A percentile compares a stretch with the other conserved stretches of the same genome.
These are phyloP conservation scores for Bradypodion pumilum DNA, from an alignment of 2,797 vertebrate genomes.

Conservation along the genomic window DNA sequence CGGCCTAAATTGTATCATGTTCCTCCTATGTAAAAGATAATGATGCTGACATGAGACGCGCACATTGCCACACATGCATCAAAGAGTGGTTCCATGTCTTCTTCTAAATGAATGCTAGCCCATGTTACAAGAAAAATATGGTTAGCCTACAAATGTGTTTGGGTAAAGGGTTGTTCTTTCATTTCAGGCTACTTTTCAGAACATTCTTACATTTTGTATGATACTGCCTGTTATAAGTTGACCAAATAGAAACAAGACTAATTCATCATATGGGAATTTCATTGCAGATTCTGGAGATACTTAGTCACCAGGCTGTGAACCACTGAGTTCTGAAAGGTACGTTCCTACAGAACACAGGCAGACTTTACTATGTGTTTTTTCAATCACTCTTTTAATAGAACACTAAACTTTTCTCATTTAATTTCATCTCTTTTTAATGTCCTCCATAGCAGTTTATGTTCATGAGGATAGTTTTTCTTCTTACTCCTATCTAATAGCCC, in stretches of 20 bases:
- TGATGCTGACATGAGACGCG: background rate
- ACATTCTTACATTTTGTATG: slow-evolving; percentile 42
- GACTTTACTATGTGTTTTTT: slow-evolving; percentile 27
- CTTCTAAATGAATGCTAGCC: slow-evolving; percentile 60
- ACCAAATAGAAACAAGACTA: slow-evolving; percentile 58
- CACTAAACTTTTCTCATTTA: slow-evolving; percentile 47
- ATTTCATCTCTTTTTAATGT: too few relatives aligned
- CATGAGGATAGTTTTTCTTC: slow-evolving; percentile 38
- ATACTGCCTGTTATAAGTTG: slow-evolving; percentile 34
- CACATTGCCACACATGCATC: slow-evolving; percentile 8
- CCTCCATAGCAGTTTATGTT: background rate
- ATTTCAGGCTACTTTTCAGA: slow-evolving; percentile 52
- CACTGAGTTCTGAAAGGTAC: slow-evolving; percentile 40
- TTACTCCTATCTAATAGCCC: slow-evolving; percentile 44
- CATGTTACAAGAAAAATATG: slow-evolving; percentile 67
- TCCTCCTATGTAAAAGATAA: slow-evolving; percentile 31
- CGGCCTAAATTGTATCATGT: slow-evolving; percentile 12
- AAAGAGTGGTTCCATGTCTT: slow-evolving; percentile 54
- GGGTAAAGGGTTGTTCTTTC: slow-evolving; percentile 61
- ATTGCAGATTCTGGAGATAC: slow-evolving; percentile 52
- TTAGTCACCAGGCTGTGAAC: slow-evolving; percentile 72
- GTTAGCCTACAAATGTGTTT: slow-evolving; percentile 18
- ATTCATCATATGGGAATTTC: slow-evolving; percentile 74
- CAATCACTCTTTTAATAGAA: too few relatives aligned
- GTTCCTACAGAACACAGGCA: slow-evolving; percentile 45